Conservation (phyloP, 2,888 invertebrate species). For the Terebella lapidaria region DNA sequence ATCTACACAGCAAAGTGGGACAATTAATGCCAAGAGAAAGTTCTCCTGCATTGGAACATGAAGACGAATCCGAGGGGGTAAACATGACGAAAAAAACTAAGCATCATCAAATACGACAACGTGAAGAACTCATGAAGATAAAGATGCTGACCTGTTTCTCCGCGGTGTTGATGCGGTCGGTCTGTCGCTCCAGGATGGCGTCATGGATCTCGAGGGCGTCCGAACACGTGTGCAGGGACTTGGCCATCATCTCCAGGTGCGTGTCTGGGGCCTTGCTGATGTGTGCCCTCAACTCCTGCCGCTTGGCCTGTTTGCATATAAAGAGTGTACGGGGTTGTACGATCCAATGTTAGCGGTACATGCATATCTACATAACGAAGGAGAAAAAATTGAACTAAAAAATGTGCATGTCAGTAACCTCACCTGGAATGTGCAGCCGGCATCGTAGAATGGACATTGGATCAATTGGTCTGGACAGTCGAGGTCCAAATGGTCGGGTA, state of each 20-base stretch:
- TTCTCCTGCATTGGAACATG: too few relatives aligned
- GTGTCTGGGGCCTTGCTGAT: conserved; percentile 44
- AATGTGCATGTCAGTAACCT: conserved; percentile 1
- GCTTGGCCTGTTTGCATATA: not conserved
- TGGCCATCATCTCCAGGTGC: conserved; percentile 46
- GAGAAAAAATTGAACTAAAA: too few relatives aligned
- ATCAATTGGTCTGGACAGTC: conserved; percentile 32
- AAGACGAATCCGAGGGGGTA: too few relatives aligned
- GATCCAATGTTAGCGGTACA: too few relatives aligned
- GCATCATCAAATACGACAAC: too few relatives aligned
- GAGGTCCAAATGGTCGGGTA: conserved; percentile 32
- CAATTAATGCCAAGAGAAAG: too few relatives aligned
- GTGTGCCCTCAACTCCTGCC: conserved; percentile 40
- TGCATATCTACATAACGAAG: too few relatives aligned
- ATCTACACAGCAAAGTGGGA: too few relatives aligned
- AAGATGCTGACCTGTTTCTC: conserved; percentile 2
- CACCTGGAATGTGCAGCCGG: conserved; percentile 33
- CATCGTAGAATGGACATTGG: conserved; percentile 33
- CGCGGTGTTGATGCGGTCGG: conserved; percentile 16
- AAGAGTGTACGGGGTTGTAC: too few relatives aligned
- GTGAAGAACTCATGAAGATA: too few relatives aligned
- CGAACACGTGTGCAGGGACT: conserved; percentile 35
- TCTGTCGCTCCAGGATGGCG: conserved; percentile 23
- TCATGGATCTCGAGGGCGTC: conserved; percentile 24
- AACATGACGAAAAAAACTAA: too few relatives aligned